These are phyloP conservation scores for Gouania willdenowi DNA, from an alignment of 2,797 vertebrate species.

Conservation along the genomic window DNA sequence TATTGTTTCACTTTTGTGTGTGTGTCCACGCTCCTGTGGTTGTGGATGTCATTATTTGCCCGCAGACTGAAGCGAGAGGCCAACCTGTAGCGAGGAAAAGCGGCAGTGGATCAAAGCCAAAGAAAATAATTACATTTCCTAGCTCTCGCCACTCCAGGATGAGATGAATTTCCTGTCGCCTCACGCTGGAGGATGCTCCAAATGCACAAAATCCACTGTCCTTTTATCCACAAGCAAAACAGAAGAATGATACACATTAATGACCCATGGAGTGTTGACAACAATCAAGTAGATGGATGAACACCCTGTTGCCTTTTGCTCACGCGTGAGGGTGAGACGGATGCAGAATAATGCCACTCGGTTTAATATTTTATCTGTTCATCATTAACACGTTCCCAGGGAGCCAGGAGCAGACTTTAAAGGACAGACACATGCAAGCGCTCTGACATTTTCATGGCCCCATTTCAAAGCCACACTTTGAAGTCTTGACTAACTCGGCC, in stretches of 20 bases:
- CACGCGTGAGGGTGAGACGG: conserved; percentile 11
- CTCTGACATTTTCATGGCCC: conserved; percentile 54
- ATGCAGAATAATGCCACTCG: conserved; percentile 40
- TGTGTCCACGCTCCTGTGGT: conserved; percentile 23
- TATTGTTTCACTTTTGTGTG: too few relatives aligned
- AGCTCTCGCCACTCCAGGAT: conserved; percentile 34
- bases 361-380: conserved; percentile 68
- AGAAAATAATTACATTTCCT: conserved; percentile 69
- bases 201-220: conserved; percentile 15
- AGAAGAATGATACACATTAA: conserved; percentile 16
- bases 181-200: conserved; percentile 27
- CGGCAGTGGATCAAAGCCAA: conserved; percentile 75
- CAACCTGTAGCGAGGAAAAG: conserved; percentile 71
- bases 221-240: conserved; percentile 21
- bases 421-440: conserved; percentile 47
- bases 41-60: conserved; percentile 63
- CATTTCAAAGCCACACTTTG: conserved; percentile 57
- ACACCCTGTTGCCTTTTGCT: conserved; percentile 1
- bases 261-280: not conserved
- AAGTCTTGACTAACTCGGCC: conserved; percentile 49
- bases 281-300: not conserved
- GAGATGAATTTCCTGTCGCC: conserved; percentile 43
- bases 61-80: conserved; percentile 53
- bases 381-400: conserved; percentile 70
- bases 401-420: conserved; percentile 55